Percentiles rank a stretch among this genome's conserved stretches.
These are phyloP conservation scores for Halcyon malimbica DNA, from an alignment of 2,113 vertebrate species.

Conservation along the genomic window DNA sequence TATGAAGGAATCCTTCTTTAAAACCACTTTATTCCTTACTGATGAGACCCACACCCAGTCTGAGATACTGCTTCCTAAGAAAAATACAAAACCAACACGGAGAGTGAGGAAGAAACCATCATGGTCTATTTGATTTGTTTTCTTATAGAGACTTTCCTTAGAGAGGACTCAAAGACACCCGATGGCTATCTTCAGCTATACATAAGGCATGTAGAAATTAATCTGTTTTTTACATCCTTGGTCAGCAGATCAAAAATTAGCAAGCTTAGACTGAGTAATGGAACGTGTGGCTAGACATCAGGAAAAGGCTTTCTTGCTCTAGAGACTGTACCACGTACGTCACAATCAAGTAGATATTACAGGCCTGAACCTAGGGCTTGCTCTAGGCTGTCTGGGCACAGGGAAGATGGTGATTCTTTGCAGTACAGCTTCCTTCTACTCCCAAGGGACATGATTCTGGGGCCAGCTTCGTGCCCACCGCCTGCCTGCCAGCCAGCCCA, in stretches of 20 bases:
- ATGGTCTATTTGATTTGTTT: not conserved
- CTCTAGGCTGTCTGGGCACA: not conserved
- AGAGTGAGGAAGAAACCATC: not conserved
- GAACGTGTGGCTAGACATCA: not conserved
- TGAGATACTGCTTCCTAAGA: not conserved
- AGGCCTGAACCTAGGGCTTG: not conserved
- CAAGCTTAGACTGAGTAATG: not conserved
- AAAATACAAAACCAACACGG: not conserved
- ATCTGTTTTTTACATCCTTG: not conserved
- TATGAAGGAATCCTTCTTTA: not conserved
- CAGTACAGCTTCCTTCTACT: not conserved
- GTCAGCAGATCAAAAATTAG: not conserved
- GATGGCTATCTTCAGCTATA: not conserved
- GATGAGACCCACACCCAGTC: not conserved
- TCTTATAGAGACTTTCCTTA: not conserved
- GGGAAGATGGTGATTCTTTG: not conserved
- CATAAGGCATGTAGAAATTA: not conserved
- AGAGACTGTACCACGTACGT: not conserved
- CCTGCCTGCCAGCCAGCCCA: not conserved
- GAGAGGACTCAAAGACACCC: not conserved
- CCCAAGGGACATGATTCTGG: fast-evolving
- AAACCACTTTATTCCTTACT: not conserved
- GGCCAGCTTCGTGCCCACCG: fast-evolving
- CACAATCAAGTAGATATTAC: not conserved
- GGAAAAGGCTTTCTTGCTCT: not conserved